Base-by-base conservation (phyloP, 2,797 vertebrate species). In the Acipenser ruthenus region DNA sequence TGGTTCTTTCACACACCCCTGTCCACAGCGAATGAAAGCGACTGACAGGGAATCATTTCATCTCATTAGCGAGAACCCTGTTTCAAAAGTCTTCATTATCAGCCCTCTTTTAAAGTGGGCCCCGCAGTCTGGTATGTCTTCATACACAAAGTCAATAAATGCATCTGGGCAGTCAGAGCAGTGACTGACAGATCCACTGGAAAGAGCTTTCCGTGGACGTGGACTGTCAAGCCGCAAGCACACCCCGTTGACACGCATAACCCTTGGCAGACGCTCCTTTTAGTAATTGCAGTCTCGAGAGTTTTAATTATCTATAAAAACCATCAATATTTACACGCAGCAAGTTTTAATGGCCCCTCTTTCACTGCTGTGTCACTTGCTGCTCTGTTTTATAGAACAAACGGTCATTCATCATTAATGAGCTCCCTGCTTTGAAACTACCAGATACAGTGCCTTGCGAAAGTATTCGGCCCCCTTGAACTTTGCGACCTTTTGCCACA, bases 271-370 rank as follows among this genome's bases (percentile, higher is more conserved):
- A 68, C 60, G 75, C 68, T 51, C 66, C 68, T 83, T 85, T 81
- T 82, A 67, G 79, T 83, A 85, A 82, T 80, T 84, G 70, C 69
- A 68, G 80, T 83, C 79, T 81, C 72, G 64, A 79, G 79, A 85
- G 79, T 66, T 86, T 86, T 85, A 86, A 85, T 83, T 88, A 83
- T 80, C 76, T 82, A 73, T 80, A 83, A 83, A 82, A 87, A 79
- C 67, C 72, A 68, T 76, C 71, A 11, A 67, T 76, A 80, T 83
- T 85, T 82, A 80, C 64, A 78, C 81, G 82, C 76, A 65, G 69
- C 82, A 80, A 81, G 72, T 80, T 76, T 83, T 60, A 69, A 60
- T 78, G 66, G 77, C 74, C 71, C 69, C 79, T 83, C 72, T 72
- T 65, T 67, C 65, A 75, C 76, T 76, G 15, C 15, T 74, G 73